Percentiles rank a stretch among this genome's conserved stretches.
Conservation (phyloP, 2,888 invertebrate species). For the Teinopalpus imperialis region DNA sequence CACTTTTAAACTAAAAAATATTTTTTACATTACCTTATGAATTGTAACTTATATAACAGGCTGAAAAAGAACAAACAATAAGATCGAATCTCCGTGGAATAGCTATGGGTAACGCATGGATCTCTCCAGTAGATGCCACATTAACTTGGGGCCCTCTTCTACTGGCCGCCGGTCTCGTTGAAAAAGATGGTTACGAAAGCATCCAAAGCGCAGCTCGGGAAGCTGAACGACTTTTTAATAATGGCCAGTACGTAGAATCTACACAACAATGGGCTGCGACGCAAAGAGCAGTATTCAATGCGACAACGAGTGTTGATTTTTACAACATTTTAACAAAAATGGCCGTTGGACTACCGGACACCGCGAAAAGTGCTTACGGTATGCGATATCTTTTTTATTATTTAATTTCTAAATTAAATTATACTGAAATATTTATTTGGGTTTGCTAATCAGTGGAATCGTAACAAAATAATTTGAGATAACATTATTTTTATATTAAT, state of each 20-base stretch:
- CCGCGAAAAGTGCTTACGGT: slow-evolving; percentile 45
- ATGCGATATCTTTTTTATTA: too few relatives aligned
- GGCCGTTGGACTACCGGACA: slow-evolving; percentile 38
- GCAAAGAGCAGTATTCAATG: slow-evolving; percentile 82
- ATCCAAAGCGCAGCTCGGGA: slow-evolving; percentile 82
- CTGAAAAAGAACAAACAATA: slow-evolving; percentile 83
- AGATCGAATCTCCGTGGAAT: slow-evolving; percentile 88
- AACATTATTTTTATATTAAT: too few relatives aligned
- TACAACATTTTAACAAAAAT: slow-evolving; percentile 88
- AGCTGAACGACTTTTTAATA: slow-evolving; percentile 81
- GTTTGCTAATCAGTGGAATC: too few relatives aligned
- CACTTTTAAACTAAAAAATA: too few relatives aligned
- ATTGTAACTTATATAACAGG: too few relatives aligned
- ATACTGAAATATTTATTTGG: too few relatives aligned
- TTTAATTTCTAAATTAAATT: too few relatives aligned
- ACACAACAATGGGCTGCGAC: slow-evolving; percentile 85
- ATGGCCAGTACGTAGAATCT: slow-evolving; percentile 81
- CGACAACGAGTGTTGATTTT: slow-evolving; percentile 87
- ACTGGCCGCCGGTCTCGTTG: slow-evolving; percentile 87
- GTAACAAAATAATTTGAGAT: too few relatives aligned
- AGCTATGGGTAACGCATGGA: slow-evolving; percentile 94
- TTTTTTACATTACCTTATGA: too few relatives aligned
- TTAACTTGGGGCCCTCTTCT: slow-evolving; percentile 92
- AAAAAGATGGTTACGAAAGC: slow-evolving; percentile 82
- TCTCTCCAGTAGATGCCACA: slow-evolving; percentile 92